These are phyloP conservation scores for Phrynocephalus guinanensis DNA, from an alignment of 2,797 vertebrate genomes.

Conservation along the genomic window DNA sequence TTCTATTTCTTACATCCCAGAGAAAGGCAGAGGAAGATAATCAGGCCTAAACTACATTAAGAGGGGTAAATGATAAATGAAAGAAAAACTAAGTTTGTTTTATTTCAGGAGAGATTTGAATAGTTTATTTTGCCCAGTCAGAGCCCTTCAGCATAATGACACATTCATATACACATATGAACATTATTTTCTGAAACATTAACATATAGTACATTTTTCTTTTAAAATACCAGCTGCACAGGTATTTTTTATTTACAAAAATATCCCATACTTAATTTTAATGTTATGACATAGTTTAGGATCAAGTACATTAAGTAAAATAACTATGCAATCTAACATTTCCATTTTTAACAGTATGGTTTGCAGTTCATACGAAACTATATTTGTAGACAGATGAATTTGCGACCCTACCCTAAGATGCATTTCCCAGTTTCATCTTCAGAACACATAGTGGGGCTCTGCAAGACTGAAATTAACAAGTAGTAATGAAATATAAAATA, in stretches of 20 bases:
- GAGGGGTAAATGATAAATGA: constrained; percentile 20
- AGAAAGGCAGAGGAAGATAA: background rate
- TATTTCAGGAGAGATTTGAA: constrained; percentile 79
- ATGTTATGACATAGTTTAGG: constrained; percentile 77
- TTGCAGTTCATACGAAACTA: constrained; percentile 74
- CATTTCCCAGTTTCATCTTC: constrained; percentile 78
- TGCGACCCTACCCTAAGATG: constrained; percentile 77
- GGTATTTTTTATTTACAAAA: constrained; percentile 86
- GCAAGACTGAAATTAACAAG: constrained; percentile 71
- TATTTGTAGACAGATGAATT: constrained; percentile 76
- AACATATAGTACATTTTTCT: constrained; percentile 81
- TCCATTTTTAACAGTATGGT: constrained; percentile 75
- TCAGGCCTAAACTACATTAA: background rate
- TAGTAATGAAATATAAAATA: constrained; percentile 64
- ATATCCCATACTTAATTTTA: constrained; percentile 82
- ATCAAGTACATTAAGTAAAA: constrained; percentile 83
- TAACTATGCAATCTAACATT: constrained; percentile 79
- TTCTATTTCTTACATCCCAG: background rate
- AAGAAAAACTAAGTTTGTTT: constrained; percentile 59
- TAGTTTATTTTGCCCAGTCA: constrained; percentile 85
- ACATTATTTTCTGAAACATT: constrained; percentile 81
- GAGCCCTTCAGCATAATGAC: constrained; percentile 85
- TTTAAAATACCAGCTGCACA: constrained; percentile 82
- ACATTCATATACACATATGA: constrained; percentile 86
- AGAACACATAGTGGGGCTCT: constrained; percentile 76